phyloP scores from a whole-genome alignment of 2,113 vertebrate genomes.

The Bostrychus sinensis region DNA sequence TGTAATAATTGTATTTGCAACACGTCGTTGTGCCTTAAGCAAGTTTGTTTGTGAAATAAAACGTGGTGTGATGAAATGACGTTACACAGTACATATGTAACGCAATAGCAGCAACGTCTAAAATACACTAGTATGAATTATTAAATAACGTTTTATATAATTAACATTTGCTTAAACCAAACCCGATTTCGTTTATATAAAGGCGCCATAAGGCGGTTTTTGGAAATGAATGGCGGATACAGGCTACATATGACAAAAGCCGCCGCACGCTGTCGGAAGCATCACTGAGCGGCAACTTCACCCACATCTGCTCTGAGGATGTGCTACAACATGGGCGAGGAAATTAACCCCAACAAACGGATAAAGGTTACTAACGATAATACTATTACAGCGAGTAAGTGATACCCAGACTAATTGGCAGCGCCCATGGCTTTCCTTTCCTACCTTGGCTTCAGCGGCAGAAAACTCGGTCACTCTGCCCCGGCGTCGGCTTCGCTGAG shows the following conservation, averaged over 20 bases:
- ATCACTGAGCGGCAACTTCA: slow-evolving; percentile 9
- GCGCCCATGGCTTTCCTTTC: slow-evolving; percentile 60
- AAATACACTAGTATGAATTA: neutral
- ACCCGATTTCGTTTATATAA: neutral
- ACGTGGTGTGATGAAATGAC: neutral
- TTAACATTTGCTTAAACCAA: neutral
- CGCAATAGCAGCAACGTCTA: neutral
- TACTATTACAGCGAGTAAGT: slow-evolving; percentile 28
- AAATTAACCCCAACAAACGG: slow-evolving; percentile 18
- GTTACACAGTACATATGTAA: too few relatives aligned
- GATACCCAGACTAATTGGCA: slow-evolving; percentile 37
- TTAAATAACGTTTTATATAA: neutral
- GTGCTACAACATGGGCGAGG: neutral
- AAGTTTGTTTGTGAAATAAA: neutral
- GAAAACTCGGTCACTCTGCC: slow-evolving; percentile 3
- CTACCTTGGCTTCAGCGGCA: slow-evolving; percentile 4
- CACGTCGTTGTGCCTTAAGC: neutral
- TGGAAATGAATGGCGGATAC: neutral
- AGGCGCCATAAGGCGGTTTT: accelerated
- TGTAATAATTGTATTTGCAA: neutral
- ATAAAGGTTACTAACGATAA: slow-evolving; percentile 37
- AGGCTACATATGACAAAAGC: slow-evolving; percentile 47
- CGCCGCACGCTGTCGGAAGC: neutral
- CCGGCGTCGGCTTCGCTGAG: neutral
- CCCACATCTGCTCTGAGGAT: slow-evolving; percentile 5